Evolutionary conservation across 2,113 vertebrate species (phyloP).

Genomic region (Silurus asotus): DNA sequence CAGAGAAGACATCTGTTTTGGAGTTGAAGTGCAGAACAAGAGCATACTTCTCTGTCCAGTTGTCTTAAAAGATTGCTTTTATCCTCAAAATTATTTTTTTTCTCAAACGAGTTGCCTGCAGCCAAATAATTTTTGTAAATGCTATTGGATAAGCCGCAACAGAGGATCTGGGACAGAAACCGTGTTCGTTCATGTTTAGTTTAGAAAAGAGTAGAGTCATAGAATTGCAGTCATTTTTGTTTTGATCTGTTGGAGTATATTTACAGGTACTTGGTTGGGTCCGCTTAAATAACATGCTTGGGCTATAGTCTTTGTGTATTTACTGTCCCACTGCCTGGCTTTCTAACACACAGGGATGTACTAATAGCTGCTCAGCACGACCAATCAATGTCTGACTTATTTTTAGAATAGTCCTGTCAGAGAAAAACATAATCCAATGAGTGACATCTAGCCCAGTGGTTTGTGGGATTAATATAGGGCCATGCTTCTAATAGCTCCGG

Average conservation of each 20-base stretch:
- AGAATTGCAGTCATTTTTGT: not conserved
- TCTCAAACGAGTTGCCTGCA: not conserved
- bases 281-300: not conserved
- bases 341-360: conserved; percentile 8
- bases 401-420: conserved; percentile 73
- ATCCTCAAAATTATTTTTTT: not conserved
- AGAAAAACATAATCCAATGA: conserved; percentile 76
- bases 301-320: not conserved
- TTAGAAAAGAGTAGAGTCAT: not conserved
- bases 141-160: not conserved
- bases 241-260: not conserved
- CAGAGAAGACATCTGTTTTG: conserved; percentile 6
- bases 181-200: not conserved
- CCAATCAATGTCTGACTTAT: conserved; percentile 72
- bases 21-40: not conserved
- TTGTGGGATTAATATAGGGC: conserved; percentile 75
- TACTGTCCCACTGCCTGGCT: not conserved
- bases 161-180: conserved; percentile 9
- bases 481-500: conserved; percentile 71
- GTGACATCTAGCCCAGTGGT: conserved; percentile 74
- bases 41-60: not conserved
- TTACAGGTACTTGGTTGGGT: not conserved
- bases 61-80: conserved; percentile 10
- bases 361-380: conserved; percentile 51
- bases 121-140: conserved; percentile 12